phyloP scores from a whole-genome alignment of 2,797 vertebrate species.

The Eptatretus atami region DNA sequence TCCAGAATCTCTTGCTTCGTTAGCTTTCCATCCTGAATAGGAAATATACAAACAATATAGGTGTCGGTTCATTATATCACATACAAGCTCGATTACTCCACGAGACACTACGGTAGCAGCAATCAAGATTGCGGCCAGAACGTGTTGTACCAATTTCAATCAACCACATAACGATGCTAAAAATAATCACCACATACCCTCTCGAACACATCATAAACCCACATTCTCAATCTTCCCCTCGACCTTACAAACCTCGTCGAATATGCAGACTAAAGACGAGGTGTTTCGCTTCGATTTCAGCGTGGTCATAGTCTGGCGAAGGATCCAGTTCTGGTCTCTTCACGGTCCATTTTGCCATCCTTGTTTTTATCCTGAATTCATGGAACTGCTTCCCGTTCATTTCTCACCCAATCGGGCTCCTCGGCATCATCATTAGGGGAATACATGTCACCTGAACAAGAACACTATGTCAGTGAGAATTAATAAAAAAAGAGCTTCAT shows the following conservation, averaged over 20 bases:
- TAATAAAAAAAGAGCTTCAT: neutral
- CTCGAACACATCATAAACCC: neutral
- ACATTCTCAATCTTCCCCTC: neutral
- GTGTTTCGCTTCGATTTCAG: neutral
- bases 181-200: neutral
- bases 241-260: neutral
- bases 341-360: neutral
- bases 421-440: neutral
- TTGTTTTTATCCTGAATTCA: neutral
- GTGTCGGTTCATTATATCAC: too few species aligned
- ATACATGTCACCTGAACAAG: too few species aligned
- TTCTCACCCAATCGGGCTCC: constrained; percentile 1
- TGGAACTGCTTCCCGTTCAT: constrained; percentile 4
- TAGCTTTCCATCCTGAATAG: constrained; percentile 2
- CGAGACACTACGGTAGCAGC: too few species aligned
- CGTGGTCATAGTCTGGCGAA: neutral
- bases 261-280: neutral
- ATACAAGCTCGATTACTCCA: too few species aligned
- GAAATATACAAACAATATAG: neutral
- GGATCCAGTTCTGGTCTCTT: constrained; percentile 2
- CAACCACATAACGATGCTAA: neutral
- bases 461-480: too few species aligned
- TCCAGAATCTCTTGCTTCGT: neutral
- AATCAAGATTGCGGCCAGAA: neutral
- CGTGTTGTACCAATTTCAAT: neutral